Percentiles rank a stretch among this genome's conserved stretches.
phyloP scores from a whole-genome alignment of 2,113 vertebrate genomes.

The Otolemur garnettii region DNA sequence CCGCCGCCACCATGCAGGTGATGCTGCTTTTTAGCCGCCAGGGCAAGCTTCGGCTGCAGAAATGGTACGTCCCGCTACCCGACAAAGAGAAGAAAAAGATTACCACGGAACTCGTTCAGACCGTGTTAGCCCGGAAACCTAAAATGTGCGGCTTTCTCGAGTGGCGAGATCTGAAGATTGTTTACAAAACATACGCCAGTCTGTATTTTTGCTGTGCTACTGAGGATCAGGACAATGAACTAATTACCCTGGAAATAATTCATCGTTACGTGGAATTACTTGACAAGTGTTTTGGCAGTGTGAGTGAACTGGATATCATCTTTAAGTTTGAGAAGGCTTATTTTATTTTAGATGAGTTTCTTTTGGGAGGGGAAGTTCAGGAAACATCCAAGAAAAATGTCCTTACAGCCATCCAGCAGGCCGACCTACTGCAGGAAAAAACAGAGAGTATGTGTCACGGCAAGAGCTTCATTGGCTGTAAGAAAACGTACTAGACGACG shows the following conservation, averaged over 20 bases:
- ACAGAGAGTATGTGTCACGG: conserved; percentile 65
- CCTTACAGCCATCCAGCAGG: conserved; percentile 98
- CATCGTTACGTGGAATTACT: conserved; percentile 99
- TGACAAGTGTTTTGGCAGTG: conserved; percentile 99
- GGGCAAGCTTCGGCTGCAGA: conserved; percentile 98
- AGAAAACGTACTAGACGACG: conserved; percentile 71
- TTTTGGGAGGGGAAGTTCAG: conserved; percentile 98
- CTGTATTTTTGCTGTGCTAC: conserved; percentile 99
- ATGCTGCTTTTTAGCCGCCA: conserved; percentile 99
- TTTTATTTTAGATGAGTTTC: conserved; percentile 99
- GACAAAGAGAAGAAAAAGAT: conserved; percentile 99
- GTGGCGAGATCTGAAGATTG: conserved; percentile 99
- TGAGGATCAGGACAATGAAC: conserved; percentile 98
- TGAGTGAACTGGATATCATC: conserved; percentile 99
- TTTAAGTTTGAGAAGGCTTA: conserved; percentile 99
- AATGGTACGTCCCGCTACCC: conserved; percentile 99
- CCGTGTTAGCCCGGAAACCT: conserved; percentile 97
- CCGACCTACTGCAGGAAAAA: conserved; percentile 95
- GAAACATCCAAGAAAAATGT: conserved; percentile 99
- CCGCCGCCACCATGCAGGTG: conserved; percentile 93
- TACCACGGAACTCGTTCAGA: conserved; percentile 98
- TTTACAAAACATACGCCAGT: conserved; percentile 98
- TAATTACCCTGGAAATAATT: conserved; percentile 99
- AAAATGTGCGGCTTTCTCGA: conserved; percentile 99
- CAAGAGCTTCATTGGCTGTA: conserved; percentile 68